phyloP scores from a whole-genome alignment of 2,888 invertebrate species.

The Odontocerum albicorne region DNA sequence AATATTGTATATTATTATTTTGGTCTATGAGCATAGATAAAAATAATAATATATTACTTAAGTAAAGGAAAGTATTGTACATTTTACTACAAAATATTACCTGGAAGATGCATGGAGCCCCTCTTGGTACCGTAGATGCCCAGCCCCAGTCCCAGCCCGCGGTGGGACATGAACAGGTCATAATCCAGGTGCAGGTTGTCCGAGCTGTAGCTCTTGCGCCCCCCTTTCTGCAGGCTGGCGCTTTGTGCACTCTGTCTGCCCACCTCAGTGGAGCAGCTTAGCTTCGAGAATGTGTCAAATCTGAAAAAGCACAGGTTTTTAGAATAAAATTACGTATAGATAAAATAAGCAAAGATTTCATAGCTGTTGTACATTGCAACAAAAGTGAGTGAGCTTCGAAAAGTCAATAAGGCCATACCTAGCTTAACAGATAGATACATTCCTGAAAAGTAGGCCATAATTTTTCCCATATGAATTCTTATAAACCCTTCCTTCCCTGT shows the following conservation, averaged over 20 bases:
- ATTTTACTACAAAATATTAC: slow-evolving; percentile 41
- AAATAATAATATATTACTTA: too few relatives aligned
- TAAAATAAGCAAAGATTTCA: background rate
- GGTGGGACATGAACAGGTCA: slow-evolving; percentile 66
- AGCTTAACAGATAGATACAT: too few relatives aligned
- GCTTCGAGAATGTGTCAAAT: slow-evolving; percentile 33
- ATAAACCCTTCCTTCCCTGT: too few relatives aligned
- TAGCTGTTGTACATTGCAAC: too few relatives aligned
- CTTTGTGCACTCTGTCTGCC: slow-evolving; percentile 22
- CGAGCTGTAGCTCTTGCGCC: slow-evolving; percentile 43
- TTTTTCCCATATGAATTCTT: too few relatives aligned
- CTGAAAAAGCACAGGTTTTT: slow-evolving; percentile 12
- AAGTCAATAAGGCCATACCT: too few relatives aligned
- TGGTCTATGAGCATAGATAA: too few relatives aligned
- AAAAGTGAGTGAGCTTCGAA: too few relatives aligned
- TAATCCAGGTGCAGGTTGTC: slow-evolving; percentile 77
- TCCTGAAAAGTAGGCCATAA: too few relatives aligned
- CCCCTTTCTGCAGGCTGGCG: slow-evolving; percentile 20
- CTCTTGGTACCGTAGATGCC: slow-evolving; percentile 38
- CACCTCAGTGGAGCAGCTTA: slow-evolving; percentile 34
- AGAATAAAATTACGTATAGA: background rate
- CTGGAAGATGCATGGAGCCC: slow-evolving; percentile 56
- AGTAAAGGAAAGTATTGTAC: too few relatives aligned
- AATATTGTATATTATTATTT: too few relatives aligned
- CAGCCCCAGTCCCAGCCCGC: slow-evolving; percentile 40